Evolutionary conservation across 2,888 invertebrate genomes (phyloP), one percentile per base, ranked within the genome.

Genomic region (Limnephilus rhombicus): DNA sequence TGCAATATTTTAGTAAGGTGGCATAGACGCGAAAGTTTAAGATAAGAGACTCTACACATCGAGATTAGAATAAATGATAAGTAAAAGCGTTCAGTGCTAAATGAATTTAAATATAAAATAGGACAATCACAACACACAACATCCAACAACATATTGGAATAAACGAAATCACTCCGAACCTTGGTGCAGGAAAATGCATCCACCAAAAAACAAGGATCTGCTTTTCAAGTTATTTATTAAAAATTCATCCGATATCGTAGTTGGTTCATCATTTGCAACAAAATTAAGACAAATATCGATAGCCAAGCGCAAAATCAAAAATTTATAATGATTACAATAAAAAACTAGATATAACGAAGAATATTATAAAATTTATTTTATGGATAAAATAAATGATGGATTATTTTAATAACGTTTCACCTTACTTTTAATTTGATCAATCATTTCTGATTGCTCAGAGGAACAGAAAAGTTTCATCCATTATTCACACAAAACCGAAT

Each of bases 341-440:
- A 9, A 24, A n/a, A 68, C 68, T 68, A 9, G 24, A 68, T 24
- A 68, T 68, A 68, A 68, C 24, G 68, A 24, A 24, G 24, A 68
- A 68, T n/a, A 68, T 68, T 68, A 68, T n/a, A n/a, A 68, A 18
- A 68, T 68, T 24, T 18, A 5, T 18, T 68, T 18, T n/a, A 68
- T 68, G 68, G 68, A 24, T 68, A 68, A 68, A 68, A 68, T 68
- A 68, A 68, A 68, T 68, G 24, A 68, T 68, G 68, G 9, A 68
- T 24, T 68, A 24, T 68, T 68, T 68, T 68, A 68, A 68, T 68
- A 68, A 83, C 24, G 37, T 11, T 86, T 29, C 45, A 45, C n/a
- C 86, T 86, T 83, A 86, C 29, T 88, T 88, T 88, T 88, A 88
- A 88, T 88, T 88, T 68, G 88, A 88, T n/a, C 87, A 87, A 85